Evolutionary conservation across 2,797 vertebrate species (phyloP).

Genomic region (Danionella dracula): DNA sequence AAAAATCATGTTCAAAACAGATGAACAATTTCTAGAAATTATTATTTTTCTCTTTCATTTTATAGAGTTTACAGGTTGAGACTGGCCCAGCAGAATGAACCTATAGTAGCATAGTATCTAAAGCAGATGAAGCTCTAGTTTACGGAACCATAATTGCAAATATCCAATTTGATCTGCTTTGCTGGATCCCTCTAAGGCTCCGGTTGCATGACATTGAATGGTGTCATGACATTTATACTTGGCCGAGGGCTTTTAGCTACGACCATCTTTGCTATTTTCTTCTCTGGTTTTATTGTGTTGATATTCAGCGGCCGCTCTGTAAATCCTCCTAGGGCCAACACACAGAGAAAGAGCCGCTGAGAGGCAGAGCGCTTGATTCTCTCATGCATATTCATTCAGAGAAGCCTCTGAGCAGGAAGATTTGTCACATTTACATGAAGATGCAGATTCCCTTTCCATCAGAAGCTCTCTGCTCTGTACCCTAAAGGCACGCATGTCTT

Average conservation of each 20-base stretch:
- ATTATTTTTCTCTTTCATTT: too few relatives aligned
- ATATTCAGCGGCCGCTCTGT: conserved; percentile 52
- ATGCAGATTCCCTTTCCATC: conserved; percentile 62
- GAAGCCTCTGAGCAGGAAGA: conserved; percentile 68
- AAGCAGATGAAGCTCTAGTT: conserved; percentile 14
- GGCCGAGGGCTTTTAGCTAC: conserved; percentile 30
- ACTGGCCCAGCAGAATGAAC: too few relatives aligned
- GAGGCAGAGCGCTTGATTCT: conserved; percentile 71
- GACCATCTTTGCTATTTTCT: conserved; percentile 21
- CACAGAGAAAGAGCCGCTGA: conserved; percentile 68
- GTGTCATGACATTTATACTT: conserved; percentile 34
- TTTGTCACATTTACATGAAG: conserved; percentile 62
- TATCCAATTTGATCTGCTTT: conserved; percentile 16
- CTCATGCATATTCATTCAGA: conserved; percentile 73
- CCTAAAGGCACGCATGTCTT: conserved; percentile 17
- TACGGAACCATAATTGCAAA: conserved; percentile 8
- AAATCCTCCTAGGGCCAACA: conserved; percentile 66
- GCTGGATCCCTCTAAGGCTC: conserved; percentile 9
- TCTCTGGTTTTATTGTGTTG: conserved; percentile 24
- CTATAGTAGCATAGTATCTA: too few relatives aligned
- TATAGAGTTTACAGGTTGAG: too few relatives aligned
- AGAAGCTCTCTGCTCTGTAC: conserved; percentile 35
- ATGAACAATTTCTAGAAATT: too few relatives aligned
- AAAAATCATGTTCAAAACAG: too few relatives aligned
- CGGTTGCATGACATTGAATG: conserved; percentile 29